Evolutionary conservation across 92 coral and sea anemone species (phyloP), one percentile per base, ranked within the genome.

Genomic region (Micromussa lordhowensis): DNA sequence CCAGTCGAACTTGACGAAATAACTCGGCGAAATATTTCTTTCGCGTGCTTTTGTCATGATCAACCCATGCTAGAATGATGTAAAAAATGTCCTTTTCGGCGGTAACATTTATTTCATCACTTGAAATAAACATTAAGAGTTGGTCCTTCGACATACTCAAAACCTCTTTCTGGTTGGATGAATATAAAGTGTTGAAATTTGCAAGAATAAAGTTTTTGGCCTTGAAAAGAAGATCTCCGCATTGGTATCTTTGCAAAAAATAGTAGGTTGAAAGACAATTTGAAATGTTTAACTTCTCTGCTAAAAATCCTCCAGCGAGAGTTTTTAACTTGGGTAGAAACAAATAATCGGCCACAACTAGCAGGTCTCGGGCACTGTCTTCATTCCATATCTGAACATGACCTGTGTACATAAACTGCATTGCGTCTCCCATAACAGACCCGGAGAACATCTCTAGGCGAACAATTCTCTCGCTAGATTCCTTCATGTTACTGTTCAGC

Each of bases 391-490:
- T 78, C 44, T 78, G 66, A 17, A 54, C 68, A n/a, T 28, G 13
- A 22, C 82, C 68, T 15, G 66, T 51, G 66, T 78, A 78, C 21
- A 78, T 78, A 78, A 78, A 78, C 38, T 78, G 26, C 82, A 78
- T 35, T 31, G 61, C 31, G 7, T 55, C 18, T 29, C 59, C 24
- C 82, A 78, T 78, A 26, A 44, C 34, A 17, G 82, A 53, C 64
- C 31, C 68, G 12, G 82, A 18, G 18, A 78, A 48, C 82, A 54
- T 78, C 61, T 78, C 82, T 13, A 78, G 55, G 14, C 22, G 26
- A 48, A 78, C 34, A 6, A 3, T 31, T 49, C 82, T 22, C 17
- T 78, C 82, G 5, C 54, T 78, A 5, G 82, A 48, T 68, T 78
- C 82, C 44, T 53, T 78, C 82, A 78, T 78, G 26, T 78, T 66